A percentile compares a stretch with the other conserved stretches of the same genome.
phyloP scores from a whole-genome alignment of 2,888 invertebrate species.

The Itoplectis maculator region DNA sequence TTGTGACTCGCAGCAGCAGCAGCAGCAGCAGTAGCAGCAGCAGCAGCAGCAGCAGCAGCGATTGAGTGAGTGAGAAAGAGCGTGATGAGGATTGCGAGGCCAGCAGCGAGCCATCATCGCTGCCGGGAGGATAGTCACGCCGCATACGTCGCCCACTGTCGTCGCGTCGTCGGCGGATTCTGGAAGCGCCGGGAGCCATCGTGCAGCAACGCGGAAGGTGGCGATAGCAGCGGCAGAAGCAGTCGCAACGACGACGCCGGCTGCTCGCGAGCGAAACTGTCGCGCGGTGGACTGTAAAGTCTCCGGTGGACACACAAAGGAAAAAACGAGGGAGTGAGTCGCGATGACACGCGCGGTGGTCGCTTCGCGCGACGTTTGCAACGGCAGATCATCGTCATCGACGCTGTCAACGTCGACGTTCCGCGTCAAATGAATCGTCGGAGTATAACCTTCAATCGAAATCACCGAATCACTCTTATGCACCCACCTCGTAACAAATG shows the following conservation, averaged over 20 bases:
- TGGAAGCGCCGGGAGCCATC: constrained; percentile 22
- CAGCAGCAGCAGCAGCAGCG: background rate
- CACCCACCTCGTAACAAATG: no score
- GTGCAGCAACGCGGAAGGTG: background rate
- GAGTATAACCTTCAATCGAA: no score
- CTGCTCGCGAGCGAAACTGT: background rate
- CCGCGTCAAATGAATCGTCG: constrained; percentile 39
- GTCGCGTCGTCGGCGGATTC: constrained; percentile 37
- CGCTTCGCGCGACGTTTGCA: constrained; percentile 9
- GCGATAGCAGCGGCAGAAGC: no score
- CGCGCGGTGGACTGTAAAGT: background rate
- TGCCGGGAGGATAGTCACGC: constrained; percentile 24
- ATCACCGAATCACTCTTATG: no score
- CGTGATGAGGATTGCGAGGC: constrained; percentile 64
- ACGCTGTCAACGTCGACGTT: constrained; percentile 23
- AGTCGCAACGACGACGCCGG: background rate
- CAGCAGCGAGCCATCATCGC: constrained; percentile 33
- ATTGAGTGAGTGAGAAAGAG: constrained; percentile 12
- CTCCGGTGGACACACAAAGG: background rate
- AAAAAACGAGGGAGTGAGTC: background rate
- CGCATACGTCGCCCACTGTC: constrained; percentile 3
- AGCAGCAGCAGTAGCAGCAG: background rate
- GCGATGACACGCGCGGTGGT: constrained; percentile 40
- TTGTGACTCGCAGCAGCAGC: constrained; percentile 22
- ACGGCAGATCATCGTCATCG: constrained; percentile 27